Evolutionary conservation across 2,888 invertebrate species (phyloP).

Genomic region (Rhagium mordax): DNA sequence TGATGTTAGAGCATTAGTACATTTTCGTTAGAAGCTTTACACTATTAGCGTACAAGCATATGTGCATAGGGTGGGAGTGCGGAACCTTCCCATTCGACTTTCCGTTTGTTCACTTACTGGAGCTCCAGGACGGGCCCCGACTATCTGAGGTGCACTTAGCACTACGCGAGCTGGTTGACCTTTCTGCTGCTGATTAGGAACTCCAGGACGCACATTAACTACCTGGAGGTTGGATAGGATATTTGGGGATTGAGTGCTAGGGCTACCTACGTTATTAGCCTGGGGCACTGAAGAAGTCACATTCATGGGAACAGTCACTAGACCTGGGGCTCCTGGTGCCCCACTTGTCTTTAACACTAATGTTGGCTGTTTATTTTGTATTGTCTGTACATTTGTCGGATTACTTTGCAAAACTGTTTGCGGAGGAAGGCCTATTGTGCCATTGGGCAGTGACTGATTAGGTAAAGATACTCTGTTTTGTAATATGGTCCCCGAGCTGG

Average conservation of each 20-base stretch:
- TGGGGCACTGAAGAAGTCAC: slow-evolving; percentile 74
- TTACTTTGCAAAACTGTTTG: slow-evolving; percentile 73
- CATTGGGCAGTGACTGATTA: slow-evolving; percentile 79
- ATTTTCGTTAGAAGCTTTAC: slow-evolving; percentile 39
- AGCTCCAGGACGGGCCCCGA: slow-evolving; percentile 85
- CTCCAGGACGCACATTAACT: slow-evolving; percentile 86
- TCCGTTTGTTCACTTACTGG: slow-evolving; percentile 76
- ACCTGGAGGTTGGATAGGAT: slow-evolving; percentile 83
- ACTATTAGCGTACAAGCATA: slow-evolving; percentile 40
- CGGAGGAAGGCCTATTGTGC: slow-evolving; percentile 76
- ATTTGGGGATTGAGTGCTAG: slow-evolving; percentile 65
- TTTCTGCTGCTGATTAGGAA: slow-evolving; percentile 82
- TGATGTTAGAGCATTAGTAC: slow-evolving; percentile 39
- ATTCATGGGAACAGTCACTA: slow-evolving; percentile 78
- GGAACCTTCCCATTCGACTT: slow-evolving; percentile 57
- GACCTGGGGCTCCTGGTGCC: slow-evolving; percentile 70
- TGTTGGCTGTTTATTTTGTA: slow-evolving; percentile 67
- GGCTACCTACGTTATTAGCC: slow-evolving; percentile 70
- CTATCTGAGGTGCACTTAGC: slow-evolving; percentile 84
- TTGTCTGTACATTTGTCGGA: slow-evolving; percentile 68
- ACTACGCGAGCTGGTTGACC: slow-evolving; percentile 87
- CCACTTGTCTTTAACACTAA: slow-evolving; percentile 69
- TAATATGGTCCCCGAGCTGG: slow-evolving; percentile 70
- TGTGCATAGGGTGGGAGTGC: slow-evolving; percentile 27
- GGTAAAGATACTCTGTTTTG: slow-evolving; percentile 77